These are phyloP conservation scores for Salarias fasciatus DNA, from an alignment of 2,797 vertebrate genomes.

Conservation along the genomic window DNA sequence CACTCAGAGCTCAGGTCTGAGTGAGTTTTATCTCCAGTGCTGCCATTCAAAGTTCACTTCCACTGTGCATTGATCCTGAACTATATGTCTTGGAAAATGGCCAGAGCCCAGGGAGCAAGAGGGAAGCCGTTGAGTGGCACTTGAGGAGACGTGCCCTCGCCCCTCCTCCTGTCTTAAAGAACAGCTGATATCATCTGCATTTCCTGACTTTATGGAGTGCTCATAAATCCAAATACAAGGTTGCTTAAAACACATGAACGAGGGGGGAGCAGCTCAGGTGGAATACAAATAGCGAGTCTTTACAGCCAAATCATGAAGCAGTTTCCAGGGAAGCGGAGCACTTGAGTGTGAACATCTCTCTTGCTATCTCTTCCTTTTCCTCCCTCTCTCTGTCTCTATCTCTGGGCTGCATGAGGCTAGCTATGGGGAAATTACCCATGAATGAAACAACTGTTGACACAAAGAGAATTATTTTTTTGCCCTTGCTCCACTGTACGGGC, in stretches of 20 bases:
- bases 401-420: conserved; percentile 48
- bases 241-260: conserved; percentile 63
- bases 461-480: conserved; percentile 76
- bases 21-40: conserved; percentile 58
- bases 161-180: conserved; percentile 32
- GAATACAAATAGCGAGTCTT: conserved; percentile 60
- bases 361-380: conserved; percentile 41
- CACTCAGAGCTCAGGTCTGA: conserved; percentile 41
- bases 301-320: conserved; percentile 51
- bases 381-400: conserved; percentile 30
- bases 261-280: conserved; percentile 47
- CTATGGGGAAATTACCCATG: conserved; percentile 79
- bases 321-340: conserved; percentile 61
- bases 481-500: conserved; percentile 70
- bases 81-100: conserved; percentile 53
- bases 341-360: conserved; percentile 61
- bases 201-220: conserved; percentile 43
- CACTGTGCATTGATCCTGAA: conserved; percentile 64
- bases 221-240: conserved; percentile 60
- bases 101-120: conserved; percentile 58
- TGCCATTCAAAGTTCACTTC: conserved; percentile 61
- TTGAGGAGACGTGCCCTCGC: conserved; percentile 40
- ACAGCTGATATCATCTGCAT: conserved; percentile 68
- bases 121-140: conserved; percentile 57
- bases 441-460: conserved; percentile 84